Base-by-base conservation (phyloP, 2,797 vertebrate species). In the Neoniphon sammara region DNA sequence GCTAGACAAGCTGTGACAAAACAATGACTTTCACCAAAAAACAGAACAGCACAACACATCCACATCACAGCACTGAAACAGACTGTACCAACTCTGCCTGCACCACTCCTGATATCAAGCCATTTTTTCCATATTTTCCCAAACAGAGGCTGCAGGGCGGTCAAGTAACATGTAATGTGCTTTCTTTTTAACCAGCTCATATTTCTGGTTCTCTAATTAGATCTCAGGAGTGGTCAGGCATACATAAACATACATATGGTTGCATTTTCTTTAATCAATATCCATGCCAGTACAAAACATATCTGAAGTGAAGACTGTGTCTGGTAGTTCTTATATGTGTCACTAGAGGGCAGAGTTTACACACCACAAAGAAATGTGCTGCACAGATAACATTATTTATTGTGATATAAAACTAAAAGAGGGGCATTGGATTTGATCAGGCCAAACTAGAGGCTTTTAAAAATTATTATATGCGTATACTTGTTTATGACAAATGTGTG, bases 241-340 rank as follows among this genome's bases (percentile, higher is more conserved):
- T 36, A 77, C 42, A 53, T 44, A 74, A 27, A 73, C 49, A 71
- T 60, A 47, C 49, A 76, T 23, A 57, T 49, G 34, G 17, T 17
- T 15, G 17, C 17, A 73, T 54, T 42, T 57, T 76, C 15, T 68
- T 8, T 0, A 66, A 75, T 27, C 10, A 73, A 61, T 47, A 60
- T 18, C 5, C 82, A 90, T 83, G 74, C 75, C 66, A 70, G 76
- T 61, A 73, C 8, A 61, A 80, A 76, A 84, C 12, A 59, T 18
- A 56, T 52, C n/a, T 59, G 30, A 67, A 61, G 42, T n/a, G 20
- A 68, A 83, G 90, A 92, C 91, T 88, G 90, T 91, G 89, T 87
- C 84, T 92, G 90, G 73, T 91, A 93, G 85, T 87, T 89, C 36
- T 54, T 17, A 9, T 15, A 1, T 1, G 15, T 0, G 53, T 36